Evolutionary conservation across 1,140 invertebrate species (phyloP), one percentile per base, ranked within the genome.

Genomic region (Cardiocondyla obscurior): DNA sequence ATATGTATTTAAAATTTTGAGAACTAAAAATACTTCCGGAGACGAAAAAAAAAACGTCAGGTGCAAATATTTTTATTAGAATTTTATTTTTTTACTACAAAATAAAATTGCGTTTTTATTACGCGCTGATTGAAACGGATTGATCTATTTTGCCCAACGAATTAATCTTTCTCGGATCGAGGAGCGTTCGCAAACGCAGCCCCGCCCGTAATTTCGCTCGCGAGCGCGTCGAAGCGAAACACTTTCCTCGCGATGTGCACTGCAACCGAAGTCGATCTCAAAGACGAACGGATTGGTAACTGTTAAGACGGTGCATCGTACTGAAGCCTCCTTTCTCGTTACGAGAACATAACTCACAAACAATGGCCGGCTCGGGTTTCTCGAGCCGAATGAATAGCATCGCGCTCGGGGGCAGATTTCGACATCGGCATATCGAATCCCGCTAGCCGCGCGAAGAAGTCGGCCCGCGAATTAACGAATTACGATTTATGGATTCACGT

Each of bases 321-420:
- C 14, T 44, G 77, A 62, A 87, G 76, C 49, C 77, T 87, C 86
- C 77, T 85, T 83, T 82, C 86, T 88, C 83, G 86, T 88, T 88
- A 88, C 79, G 57, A 55, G 81, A 88, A 88, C 86, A 88, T 88
- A 88, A 88, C 81, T 88, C 86, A 88, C 39, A 67, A 88, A 88
- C 87, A 88, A 88, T 88, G 79, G 81, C 44, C 77, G 58, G 49
- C 57, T 25, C 19, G 85, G 79, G 85, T 86, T 72, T 87, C 85
- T 79, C 81, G 58, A 64, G 60, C 73, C 85, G 81, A 83, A 87
- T 86, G 84, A 87, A 87, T 87, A 87, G 85, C 86, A 76, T 84
- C 64, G 72, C 86, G 49, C 44, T 69, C 82, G 30, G 70, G 58
- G 83, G 83, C 77, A 69, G 46, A 85, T 69, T 85, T 77, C 62